phyloP scores from a whole-genome alignment of 2,113 vertebrate species.

The Ameiurus melas region DNA sequence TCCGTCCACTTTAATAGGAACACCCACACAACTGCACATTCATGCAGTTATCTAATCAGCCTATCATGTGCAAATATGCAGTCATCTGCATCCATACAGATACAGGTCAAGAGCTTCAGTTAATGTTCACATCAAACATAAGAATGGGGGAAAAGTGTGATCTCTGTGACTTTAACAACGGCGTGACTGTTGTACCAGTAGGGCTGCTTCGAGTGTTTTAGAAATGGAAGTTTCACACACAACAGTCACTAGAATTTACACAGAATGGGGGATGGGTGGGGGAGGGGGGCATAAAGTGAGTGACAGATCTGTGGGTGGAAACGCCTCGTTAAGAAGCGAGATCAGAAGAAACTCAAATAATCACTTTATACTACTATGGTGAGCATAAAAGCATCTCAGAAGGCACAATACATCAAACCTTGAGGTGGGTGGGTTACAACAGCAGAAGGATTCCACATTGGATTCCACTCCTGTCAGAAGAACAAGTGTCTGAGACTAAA shows the following conservation, averaged over 20 bases:
- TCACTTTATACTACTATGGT: neutral
- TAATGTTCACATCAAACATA: neutral
- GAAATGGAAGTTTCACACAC: neutral
- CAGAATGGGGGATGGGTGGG: neutral
- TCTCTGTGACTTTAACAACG: neutral
- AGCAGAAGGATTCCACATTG: neutral
- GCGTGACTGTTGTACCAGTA: neutral
- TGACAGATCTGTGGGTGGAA: neutral
- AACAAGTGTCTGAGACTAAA: neutral
- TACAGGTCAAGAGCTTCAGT: neutral
- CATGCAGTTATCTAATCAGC: neutral
- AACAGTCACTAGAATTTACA: neutral
- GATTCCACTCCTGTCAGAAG: neutral
- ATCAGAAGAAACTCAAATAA: neutral
- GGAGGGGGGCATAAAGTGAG: neutral
- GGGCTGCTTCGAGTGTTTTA: neutral
- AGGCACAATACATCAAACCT: neutral
- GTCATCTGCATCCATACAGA: neutral
- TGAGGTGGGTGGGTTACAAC: neutral
- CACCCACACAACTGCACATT: neutral
- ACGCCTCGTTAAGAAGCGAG: neutral
- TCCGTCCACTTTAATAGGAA: neutral
- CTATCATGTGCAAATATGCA: neutral
- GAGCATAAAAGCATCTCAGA: neutral
- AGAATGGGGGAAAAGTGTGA: neutral